Percentiles rank a stretch among this genome's conserved stretches.
Conservation (phyloP, 2,888 invertebrate species). For the Xanthia togata region DNA sequence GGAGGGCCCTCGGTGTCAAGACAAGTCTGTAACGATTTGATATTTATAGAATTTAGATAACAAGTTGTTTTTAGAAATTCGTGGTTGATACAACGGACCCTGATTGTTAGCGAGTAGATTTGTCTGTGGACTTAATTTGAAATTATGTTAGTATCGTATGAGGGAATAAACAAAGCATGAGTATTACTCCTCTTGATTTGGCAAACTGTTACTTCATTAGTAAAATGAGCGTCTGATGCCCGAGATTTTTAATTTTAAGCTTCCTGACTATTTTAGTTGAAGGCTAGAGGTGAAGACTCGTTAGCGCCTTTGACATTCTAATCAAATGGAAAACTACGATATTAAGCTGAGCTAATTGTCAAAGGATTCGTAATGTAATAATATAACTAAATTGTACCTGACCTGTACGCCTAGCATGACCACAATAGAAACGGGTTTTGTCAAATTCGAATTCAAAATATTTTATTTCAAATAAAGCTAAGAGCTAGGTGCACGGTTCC, state of each 20-base stretch:
- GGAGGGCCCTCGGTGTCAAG: slow-evolving; percentile 79
- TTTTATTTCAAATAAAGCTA: too few relatives aligned
- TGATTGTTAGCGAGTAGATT: slow-evolving; percentile 54
- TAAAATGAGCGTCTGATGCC: slow-evolving; percentile 24
- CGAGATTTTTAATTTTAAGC: slow-evolving; percentile 21
- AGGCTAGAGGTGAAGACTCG: slow-evolving; percentile 33
- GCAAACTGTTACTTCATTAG: slow-evolving; percentile 29
- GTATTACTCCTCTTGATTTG: slow-evolving; percentile 10
- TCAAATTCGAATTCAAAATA: too few relatives aligned
- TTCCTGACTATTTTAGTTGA: slow-evolving; percentile 20
- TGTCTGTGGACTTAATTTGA: slow-evolving; percentile 50
- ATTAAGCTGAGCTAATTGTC: slow-evolving; percentile 3
- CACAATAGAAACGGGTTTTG: too few relatives aligned
- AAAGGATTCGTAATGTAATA: slow-evolving; percentile 24
- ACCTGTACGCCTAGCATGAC: not conserved
- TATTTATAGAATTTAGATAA: slow-evolving; percentile 87
- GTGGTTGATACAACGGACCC: slow-evolving; percentile 70
- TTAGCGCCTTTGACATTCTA: slow-evolving; percentile 48
- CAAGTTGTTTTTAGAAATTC: slow-evolving; percentile 81
- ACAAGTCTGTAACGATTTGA: slow-evolving; percentile 80
- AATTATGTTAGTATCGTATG: slow-evolving; percentile 50
- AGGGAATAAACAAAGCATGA: slow-evolving; percentile 40
- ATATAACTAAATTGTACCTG: not conserved
- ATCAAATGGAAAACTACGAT: slow-evolving; percentile 29
- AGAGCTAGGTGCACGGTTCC: too few relatives aligned